Base-by-base conservation (phyloP, 2,888 invertebrate species). In the Philaethria dido region DNA sequence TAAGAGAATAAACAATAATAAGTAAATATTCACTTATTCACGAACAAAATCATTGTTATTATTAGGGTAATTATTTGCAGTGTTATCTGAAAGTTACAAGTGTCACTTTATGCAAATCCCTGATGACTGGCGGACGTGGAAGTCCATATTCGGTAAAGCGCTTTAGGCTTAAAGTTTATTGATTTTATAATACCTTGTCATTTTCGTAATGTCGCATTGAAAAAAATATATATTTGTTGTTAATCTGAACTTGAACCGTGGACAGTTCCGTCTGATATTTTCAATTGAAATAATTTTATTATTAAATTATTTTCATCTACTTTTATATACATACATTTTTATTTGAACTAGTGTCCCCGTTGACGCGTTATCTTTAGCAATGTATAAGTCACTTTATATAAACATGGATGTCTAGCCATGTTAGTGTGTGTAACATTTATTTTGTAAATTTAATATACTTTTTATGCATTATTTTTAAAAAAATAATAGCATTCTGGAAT, bases 51-150 rank as follows among this genome's bases (percentile, higher is more conserved):
- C n/a, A 16, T 9, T 52, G n/a, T 16, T 25, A 3, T 50, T 29
- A 50, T 29, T 25, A 29, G 25, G 29, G 50, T 22, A 50, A n/a
- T 48, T n/a, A n/a, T 54, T 65, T 50, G 44, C 68, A 50, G 36
- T 54, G 60, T 64, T 55, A 75, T 67, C 61, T 48, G 48, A 72
- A 76, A 71, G 77, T 75, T 75, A 79, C 79, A 78, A 74, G 73
- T 80, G 82, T 82, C 79, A 73, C 75, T 80, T 83, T 84, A 86
- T 85, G 85, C 83, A 84, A 86, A 85, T 86, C 79, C 74, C 47
- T 50, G 66, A 69, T 69, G 77, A 77, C 78, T 82, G 79, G 78
- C 79, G 76, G 75, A 78, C 80, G 71, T 77, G 78, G 77, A 73
- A 74, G 73, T 73, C 75, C 73, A 72, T 72, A 62, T 72, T 67